A percentile compares a stretch with the other conserved stretches of the same genome.
These are phyloP conservation scores for Bicyclus anynana DNA, from an alignment of 1,140 invertebrate genomes.

Conservation along the genomic window DNA sequence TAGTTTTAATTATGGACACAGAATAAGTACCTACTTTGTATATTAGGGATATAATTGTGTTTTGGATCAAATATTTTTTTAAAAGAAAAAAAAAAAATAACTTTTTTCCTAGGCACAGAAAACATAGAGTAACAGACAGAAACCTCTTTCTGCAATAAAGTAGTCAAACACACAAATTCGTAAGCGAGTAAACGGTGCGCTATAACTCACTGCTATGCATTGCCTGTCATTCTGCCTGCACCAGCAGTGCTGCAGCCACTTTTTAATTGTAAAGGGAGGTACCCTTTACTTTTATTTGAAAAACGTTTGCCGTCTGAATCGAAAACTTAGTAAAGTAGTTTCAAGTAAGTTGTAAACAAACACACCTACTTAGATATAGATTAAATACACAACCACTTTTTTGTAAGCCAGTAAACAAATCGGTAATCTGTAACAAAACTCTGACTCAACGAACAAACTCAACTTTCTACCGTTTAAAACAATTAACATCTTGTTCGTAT, in stretches of 20 bases:
- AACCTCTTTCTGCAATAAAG: no score
- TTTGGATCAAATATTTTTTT: no score
- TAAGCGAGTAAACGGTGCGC: not conserved
- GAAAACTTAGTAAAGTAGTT: no score
- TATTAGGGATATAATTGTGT: no score
- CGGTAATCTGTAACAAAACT: not conserved
- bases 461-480: constrained; percentile 1
- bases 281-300: not conserved
- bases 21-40: no score
- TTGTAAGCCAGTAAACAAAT: not conserved
- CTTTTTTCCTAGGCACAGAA: no score
- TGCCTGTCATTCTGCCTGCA: not conserved
- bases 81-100: no score
- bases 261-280: not conserved
- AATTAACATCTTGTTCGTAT: constrained; percentile 18
- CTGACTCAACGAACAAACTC: not conserved
- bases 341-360: no score
- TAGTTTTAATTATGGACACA: no score
- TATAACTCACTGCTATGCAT: not conserved
- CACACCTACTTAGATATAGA: no score
- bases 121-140: no score
- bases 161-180: not conserved
- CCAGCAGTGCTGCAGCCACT: not conserved
- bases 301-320: not conserved
- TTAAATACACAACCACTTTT: no score